Conservation (phyloP, 2,888 invertebrate species). For the Thera obeliscata region DNA sequence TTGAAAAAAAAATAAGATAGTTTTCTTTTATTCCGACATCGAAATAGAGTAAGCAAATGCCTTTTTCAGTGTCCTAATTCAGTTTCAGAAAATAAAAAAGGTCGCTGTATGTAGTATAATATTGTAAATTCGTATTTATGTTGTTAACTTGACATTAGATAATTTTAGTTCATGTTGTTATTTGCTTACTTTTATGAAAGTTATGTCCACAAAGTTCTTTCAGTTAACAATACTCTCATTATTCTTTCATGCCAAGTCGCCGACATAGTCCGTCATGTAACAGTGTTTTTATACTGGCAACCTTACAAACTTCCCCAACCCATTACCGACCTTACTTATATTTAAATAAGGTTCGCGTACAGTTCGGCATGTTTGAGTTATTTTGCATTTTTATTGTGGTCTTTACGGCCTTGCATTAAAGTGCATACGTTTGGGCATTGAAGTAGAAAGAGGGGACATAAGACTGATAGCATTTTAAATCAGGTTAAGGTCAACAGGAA, state of each 20-base stretch:
- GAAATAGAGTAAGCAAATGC: too few species aligned
- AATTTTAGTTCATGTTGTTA: not conserved
- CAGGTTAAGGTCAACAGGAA: conserved; percentile 78
- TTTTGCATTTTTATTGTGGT: conserved; percentile 49
- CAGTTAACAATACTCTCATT: conserved; percentile 77
- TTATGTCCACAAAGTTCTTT: conserved; percentile 55
- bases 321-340: conserved; percentile 29
- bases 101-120: too few species aligned
- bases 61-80: too few species aligned
- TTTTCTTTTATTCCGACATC: too few species aligned
- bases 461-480: conserved; percentile 80
- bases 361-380: conserved; percentile 19
- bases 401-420: conserved; percentile 42
- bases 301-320: conserved; percentile 33
- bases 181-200: not conserved
- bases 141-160: too few species aligned
- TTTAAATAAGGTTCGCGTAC: conserved; percentile 4
- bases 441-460: conserved; percentile 40
- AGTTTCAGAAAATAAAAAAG: too few species aligned
- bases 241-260: conserved; percentile 75
- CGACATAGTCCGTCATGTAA: conserved; percentile 73
- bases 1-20: too few species aligned
- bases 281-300: conserved; percentile 65
- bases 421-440: conserved; percentile 37
- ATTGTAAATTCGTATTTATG: too few species aligned